phyloP scores from a whole-genome alignment of 2,888 invertebrate species.

The Drosophila paramelanica region DNA sequence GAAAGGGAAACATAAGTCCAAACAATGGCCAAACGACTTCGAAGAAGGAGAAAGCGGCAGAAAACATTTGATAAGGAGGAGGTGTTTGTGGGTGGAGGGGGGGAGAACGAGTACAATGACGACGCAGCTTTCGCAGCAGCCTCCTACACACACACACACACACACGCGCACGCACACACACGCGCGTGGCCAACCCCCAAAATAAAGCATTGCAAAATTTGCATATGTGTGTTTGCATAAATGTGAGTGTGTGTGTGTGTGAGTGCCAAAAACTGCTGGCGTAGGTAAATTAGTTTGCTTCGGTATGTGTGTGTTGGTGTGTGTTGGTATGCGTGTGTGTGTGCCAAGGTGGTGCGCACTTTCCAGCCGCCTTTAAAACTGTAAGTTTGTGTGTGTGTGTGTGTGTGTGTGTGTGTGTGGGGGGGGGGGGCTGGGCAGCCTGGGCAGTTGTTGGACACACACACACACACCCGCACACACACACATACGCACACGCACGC shows the following conservation, averaged over 20 bases:
- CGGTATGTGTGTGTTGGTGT: slow-evolving; percentile 19
- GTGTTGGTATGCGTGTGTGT: slow-evolving; percentile 27
- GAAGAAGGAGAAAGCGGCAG: slow-evolving; percentile 14
- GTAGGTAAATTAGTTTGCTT: slow-evolving; percentile 75
- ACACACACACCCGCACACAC: slow-evolving; percentile 3
- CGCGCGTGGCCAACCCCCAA: slow-evolving; percentile 62
- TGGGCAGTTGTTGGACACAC: slow-evolving; percentile 68
- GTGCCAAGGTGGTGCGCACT: slow-evolving; percentile 61
- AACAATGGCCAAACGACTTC: slow-evolving; percentile 69
- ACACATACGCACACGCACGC: slow-evolving; percentile 22
- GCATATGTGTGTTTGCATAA: slow-evolving; percentile 60
- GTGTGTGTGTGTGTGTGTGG: slow-evolving; percentile 32
- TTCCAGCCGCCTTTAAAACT: slow-evolving; percentile 59
- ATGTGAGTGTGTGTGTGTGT: slow-evolving; percentile 40
- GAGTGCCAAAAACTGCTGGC: slow-evolving; percentile 71
- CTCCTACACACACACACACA: slow-evolving; percentile 2
- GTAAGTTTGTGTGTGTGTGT: slow-evolving; percentile 45
- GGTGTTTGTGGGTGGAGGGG: not conserved
- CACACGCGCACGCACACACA: slow-evolving; percentile 20
- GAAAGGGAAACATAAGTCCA: slow-evolving; percentile 74
- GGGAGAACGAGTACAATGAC: slow-evolving; percentile 53
- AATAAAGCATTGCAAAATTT: slow-evolving; percentile 71
- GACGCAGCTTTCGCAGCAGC: slow-evolving; percentile 38
- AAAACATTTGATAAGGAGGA: not conserved
- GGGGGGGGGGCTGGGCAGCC: slow-evolving; percentile 27